Evolutionary conservation across 2,797 vertebrate genomes (phyloP).

Genomic region (Hyperoplus lanceolatus): DNA sequence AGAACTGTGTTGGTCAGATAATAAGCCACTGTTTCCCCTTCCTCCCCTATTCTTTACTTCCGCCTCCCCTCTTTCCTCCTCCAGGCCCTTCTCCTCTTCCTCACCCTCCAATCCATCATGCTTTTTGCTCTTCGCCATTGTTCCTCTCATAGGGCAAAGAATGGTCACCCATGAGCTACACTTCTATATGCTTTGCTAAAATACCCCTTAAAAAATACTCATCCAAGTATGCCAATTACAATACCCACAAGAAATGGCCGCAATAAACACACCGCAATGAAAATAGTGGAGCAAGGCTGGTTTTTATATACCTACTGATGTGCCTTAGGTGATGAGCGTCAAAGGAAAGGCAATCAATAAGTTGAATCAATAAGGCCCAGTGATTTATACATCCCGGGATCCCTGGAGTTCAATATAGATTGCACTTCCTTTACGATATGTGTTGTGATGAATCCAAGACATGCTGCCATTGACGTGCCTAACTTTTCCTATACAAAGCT

Average conservation of each 20-base stretch:
- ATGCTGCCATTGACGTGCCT: background rate
- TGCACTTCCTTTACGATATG: slow-evolving; percentile 17
- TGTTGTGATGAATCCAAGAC: slow-evolving; percentile 19
- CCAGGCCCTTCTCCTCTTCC: slow-evolving; percentile 18
- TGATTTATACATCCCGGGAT: slow-evolving; percentile 23
- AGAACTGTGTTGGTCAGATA: slow-evolving; percentile 59
- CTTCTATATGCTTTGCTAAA: background rate
- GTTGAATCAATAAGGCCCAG: slow-evolving; percentile 35
- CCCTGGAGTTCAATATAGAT: slow-evolving; percentile 18
- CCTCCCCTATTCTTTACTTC: slow-evolving; percentile 8
- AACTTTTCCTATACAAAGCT: background rate
- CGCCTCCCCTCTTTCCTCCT: slow-evolving; percentile 24
- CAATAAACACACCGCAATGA: slow-evolving; percentile 21
- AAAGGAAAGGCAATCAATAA: slow-evolving; percentile 45
- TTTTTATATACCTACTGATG: slow-evolving; percentile 19
- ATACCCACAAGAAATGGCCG: slow-evolving; percentile 26
- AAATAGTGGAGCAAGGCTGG: background rate
- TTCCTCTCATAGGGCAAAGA: slow-evolving; percentile 8
- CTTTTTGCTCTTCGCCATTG: slow-evolving; percentile 38
- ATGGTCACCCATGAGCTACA: background rate
- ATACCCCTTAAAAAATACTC: background rate
- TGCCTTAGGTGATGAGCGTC: slow-evolving; percentile 22
- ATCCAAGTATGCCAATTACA: slow-evolving; percentile 16
- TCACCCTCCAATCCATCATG: slow-evolving; percentile 61
- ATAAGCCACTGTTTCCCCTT: slow-evolving; percentile 50